Evolutionary conservation across 2,797 vertebrate species (phyloP).

Genomic region (Selene dorsalis): DNA sequence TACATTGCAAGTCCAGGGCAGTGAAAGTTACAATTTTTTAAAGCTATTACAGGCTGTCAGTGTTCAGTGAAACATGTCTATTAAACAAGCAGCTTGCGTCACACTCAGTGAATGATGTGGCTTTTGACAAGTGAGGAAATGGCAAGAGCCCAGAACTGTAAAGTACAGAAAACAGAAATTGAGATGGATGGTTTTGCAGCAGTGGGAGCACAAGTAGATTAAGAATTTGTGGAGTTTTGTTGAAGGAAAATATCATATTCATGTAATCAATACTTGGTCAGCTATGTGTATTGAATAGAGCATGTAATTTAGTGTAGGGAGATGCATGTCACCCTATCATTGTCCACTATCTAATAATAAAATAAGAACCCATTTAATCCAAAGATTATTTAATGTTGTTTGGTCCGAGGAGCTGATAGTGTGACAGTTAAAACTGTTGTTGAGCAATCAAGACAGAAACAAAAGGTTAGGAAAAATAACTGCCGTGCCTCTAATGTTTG

Average conservation of each 20-base stretch:
- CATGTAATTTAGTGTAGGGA: no score
- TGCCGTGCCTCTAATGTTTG: constrained; percentile 16
- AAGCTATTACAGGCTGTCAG: constrained; percentile 41
- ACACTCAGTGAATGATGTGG: constrained; percentile 18
- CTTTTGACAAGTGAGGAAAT: constrained; percentile 28
- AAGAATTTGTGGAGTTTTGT: not conserved
- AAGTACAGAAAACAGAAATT: not conserved
- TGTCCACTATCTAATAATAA: no score
- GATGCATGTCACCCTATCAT: no score
- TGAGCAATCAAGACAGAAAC: not conserved
- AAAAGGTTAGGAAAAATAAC: not conserved
- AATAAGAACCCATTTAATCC: not conserved
- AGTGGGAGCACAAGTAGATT: not conserved
- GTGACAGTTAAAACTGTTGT: constrained; percentile 10
- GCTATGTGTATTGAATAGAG: no score
- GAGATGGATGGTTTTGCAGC: constrained; percentile 5
- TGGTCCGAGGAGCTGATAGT: constrained; percentile 1
- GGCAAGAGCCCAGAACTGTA: not conserved
- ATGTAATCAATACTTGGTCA: no score
- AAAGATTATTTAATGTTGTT: not conserved
- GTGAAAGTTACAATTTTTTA: constrained; percentile 23
- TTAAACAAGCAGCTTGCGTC: constrained; percentile 32
- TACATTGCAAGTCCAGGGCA: not conserved
- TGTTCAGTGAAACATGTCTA: constrained; percentile 39
- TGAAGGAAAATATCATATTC: not conserved